A percentile compares a stretch with the other conserved stretches of the same genome.
These are phyloP conservation scores for Lepus europaeus DNA, from an alignment of 2,113 vertebrate species.

Conservation along the genomic window DNA sequence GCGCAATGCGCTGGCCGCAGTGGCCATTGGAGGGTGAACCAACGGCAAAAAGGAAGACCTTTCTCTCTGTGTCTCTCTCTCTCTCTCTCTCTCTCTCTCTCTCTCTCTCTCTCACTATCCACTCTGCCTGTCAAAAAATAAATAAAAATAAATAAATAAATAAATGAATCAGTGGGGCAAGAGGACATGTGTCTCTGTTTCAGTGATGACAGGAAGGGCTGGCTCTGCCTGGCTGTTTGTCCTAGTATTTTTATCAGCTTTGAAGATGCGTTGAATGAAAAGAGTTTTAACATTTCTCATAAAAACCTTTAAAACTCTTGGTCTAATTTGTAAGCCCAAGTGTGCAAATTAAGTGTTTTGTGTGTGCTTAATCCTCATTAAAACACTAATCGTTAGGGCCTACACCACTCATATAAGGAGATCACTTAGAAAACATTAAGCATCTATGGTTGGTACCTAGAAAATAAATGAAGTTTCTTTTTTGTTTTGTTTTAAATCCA, in stretches of 20 bases:
- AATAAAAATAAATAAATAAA: too few species aligned
- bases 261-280: background rate
- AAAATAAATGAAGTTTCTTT: conserved; percentile 28
- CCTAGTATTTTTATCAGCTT: background rate
- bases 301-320: conserved; percentile 4
- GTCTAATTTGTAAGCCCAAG: background rate
- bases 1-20: too few species aligned
- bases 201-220: background rate
- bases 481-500: background rate
- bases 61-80: too few species aligned
- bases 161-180: background rate
- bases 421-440: background rate
- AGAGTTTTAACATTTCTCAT: background rate
- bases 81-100: too few species aligned
- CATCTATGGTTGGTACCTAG: background rate
- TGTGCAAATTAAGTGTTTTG: background rate
- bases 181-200: background rate
- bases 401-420: background rate
- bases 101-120: too few species aligned
- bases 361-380: conserved; percentile 50
- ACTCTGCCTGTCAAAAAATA: too few species aligned
- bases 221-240: background rate
- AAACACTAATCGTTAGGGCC: background rate
- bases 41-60: too few species aligned
- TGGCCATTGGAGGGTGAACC: too few species aligned